phyloP scores from a whole-genome alignment of 2,797 vertebrate genomes.

The Carduelis carduelis region DNA sequence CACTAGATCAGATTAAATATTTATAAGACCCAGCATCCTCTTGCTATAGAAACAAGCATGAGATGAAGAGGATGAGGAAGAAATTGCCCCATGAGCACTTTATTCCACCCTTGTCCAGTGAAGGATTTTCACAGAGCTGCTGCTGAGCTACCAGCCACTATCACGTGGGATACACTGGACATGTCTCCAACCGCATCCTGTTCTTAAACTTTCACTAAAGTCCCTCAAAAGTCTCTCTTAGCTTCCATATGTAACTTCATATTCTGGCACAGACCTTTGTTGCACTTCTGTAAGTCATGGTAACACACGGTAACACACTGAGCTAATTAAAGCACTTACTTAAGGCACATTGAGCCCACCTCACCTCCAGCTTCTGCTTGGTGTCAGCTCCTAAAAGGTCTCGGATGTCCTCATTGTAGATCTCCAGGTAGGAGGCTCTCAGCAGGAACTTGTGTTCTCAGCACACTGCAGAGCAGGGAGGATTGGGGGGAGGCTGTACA shows the following conservation, averaged over 20 bases:
- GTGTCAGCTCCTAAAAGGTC: constrained; percentile 87
- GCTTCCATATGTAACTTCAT: not conserved
- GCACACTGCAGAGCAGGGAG: constrained; percentile 77
- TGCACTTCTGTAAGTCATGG: not conserved
- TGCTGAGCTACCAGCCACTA: not conserved
- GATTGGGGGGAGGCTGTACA: not conserved
- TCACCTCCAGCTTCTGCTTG: constrained; percentile 90
- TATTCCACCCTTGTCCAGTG: not conserved
- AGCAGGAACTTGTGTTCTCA: constrained; percentile 90
- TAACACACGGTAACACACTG: not conserved
- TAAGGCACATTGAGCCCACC: not conserved
- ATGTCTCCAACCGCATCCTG: not conserved
- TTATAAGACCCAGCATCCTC: not conserved
- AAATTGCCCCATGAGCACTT: not conserved
- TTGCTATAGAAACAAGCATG: not conserved
- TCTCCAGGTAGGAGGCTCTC: constrained; percentile 89
- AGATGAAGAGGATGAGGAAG: not conserved
- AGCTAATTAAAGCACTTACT: not conserved
- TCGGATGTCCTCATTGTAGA: constrained; percentile 87
- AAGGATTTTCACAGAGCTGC: not conserved
- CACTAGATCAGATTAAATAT: not conserved
- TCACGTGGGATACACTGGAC: not conserved
- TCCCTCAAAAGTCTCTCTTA: not conserved
- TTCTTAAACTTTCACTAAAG: not conserved
- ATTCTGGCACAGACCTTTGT: not conserved